A percentile compares a stretch with the other conserved stretches of the same genome.
Evolutionary conservation across 2,113 vertebrate genomes (phyloP).

Genomic region (Cinclus cinclus): DNA sequence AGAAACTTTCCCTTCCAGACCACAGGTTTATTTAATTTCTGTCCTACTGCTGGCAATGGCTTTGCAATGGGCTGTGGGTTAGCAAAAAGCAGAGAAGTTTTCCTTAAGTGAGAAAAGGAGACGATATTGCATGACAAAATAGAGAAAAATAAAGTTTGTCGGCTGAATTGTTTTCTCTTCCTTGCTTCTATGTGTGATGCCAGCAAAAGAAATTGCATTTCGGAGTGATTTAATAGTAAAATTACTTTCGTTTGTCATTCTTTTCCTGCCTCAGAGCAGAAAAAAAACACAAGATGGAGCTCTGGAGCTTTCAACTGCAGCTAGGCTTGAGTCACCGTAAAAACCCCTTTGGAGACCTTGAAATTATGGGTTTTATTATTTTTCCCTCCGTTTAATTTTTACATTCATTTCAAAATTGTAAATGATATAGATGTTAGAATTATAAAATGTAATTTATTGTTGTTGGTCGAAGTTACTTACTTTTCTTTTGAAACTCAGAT

Average conservation of each 20-base stretch:
- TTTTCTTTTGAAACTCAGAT: neutral
- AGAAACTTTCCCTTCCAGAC: neutral
- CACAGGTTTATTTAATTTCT: slow-evolving; percentile 8
- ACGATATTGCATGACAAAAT: neutral
- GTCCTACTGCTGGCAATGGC: neutral
- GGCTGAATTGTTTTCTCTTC: neutral
- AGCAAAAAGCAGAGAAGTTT: slow-evolving; percentile 42
- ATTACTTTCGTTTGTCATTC: neutral
- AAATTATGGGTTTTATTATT: slow-evolving; percentile 27
- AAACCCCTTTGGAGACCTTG: neutral
- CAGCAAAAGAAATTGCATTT: slow-evolving; percentile 19
- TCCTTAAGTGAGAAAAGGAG: slow-evolving; percentile 23
- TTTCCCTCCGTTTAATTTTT: slow-evolving; percentile 34
- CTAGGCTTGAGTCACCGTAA: neutral
- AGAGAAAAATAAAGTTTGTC: neutral
- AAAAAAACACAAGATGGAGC: slow-evolving; percentile 66
- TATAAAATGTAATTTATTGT: neutral
- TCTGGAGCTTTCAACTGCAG: slow-evolving; percentile 42
- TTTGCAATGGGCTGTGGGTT: slow-evolving; percentile 2
- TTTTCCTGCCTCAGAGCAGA: neutral
- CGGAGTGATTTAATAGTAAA: neutral
- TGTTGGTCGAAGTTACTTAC: neutral
- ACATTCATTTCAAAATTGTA: neutral
- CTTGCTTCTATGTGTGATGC: neutral
- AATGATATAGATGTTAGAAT: neutral